phyloP scores from a whole-genome alignment of 1,140 invertebrate genomes.

The Varroa destructor region DNA sequence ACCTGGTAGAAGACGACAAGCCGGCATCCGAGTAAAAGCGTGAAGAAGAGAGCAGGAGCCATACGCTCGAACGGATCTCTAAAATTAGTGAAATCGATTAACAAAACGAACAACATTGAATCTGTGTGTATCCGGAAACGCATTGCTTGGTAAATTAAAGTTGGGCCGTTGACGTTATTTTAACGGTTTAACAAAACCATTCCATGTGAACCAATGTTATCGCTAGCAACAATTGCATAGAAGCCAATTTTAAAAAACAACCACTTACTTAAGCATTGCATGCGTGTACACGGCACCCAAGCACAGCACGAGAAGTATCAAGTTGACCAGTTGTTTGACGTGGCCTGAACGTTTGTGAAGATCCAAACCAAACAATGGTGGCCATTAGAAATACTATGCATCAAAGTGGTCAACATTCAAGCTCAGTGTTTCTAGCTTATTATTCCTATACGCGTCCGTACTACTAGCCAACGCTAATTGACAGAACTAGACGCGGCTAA shows the following conservation, averaged over 20 bases:
- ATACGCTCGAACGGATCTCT: slow-evolving; percentile 75
- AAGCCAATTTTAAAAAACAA: too few relatives aligned
- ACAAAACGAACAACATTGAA: neutral
- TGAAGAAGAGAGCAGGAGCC: slow-evolving; percentile 81
- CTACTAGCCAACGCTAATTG: too few relatives aligned
- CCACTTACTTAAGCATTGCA: slow-evolving; percentile 56
- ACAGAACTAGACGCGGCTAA: too few relatives aligned
- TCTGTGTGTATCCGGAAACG: neutral
- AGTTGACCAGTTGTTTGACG: slow-evolving; percentile 73
- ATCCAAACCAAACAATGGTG: slow-evolving; percentile 34
- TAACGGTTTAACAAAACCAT: too few relatives aligned
- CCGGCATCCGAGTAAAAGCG: slow-evolving; percentile 83
- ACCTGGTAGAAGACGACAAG: slow-evolving; percentile 60
- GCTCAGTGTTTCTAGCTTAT: too few relatives aligned
- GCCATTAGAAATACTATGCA: too few relatives aligned
- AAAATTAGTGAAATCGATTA: neutral
- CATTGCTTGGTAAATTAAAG: neutral
- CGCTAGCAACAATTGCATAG: too few relatives aligned
- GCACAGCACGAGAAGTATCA: slow-evolving; percentile 64
- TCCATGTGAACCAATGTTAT: too few relatives aligned
- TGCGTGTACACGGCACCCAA: slow-evolving; percentile 80
- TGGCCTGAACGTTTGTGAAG: slow-evolving; percentile 51
- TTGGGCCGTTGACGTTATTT: too few relatives aligned
- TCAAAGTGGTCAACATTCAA: too few relatives aligned
- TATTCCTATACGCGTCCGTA: neutral